Evolutionary conservation across 2,113 vertebrate species (phyloP), one percentile per base, ranked within the genome.

Genomic region (Balaeniceps rex): DNA sequence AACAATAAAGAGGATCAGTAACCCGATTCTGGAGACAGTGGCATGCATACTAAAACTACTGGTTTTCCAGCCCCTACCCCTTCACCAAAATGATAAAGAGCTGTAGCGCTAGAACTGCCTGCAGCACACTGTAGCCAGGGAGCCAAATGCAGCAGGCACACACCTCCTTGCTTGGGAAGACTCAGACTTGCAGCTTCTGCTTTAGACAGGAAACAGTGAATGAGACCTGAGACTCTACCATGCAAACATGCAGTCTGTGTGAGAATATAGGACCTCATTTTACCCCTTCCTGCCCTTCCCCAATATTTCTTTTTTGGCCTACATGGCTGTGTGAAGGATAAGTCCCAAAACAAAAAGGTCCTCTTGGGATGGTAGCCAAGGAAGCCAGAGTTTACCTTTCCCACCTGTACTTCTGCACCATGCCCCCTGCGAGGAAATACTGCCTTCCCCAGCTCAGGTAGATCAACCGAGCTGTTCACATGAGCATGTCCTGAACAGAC

Each of bases 1-100:
- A 97, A 93, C 84, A 87, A 65, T 83, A 91, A 96, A 94, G 51
- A 97, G 66, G 51, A 88, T 86, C 88, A 80, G 55, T 78, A 88
- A 88, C n/a, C 47, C 78, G 66, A 11, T 69, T 66, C 89, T 93
- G 93, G 80, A 97, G 83, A 83, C 42, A 83, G 22, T 13, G 38
- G 16, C 47, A n/a, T 55, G 89, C 68, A 86, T 93, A 93, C 60
- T 91, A 94, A 97, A 97, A 74, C 24, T 54, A 69, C 80, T 76
- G 42, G 66, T 92, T 97, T 97, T 70, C 79, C 44, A 88, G n/a
- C n/a, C 29, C 10, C 51, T 74, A 58, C 26, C 25, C n/a, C 44
- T 91, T 80, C 81, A 93, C 74, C 23, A 74, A 91, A 90, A 90
- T 68, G 15, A 79, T 25, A 44, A 64, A 91, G 31, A 63, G 25